Percentiles rank a stretch among this genome's conserved stretches.
Conservation (phyloP, 1,140 invertebrate genomes). For the Atta cephalotes region DNA sequence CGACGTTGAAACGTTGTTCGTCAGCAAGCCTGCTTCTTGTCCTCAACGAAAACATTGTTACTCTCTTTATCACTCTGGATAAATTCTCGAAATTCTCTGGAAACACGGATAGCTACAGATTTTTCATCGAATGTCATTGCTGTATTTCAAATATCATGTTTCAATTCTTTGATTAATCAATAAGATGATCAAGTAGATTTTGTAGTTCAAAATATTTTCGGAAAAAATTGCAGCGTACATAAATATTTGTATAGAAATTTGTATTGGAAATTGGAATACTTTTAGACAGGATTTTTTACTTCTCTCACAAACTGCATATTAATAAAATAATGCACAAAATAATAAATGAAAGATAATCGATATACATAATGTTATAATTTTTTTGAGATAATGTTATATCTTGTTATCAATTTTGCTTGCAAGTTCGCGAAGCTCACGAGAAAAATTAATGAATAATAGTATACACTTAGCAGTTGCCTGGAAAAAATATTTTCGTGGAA, state of each 20-base stretch:
- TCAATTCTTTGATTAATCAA: neutral
- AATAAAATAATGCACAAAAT: neutral
- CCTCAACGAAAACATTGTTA: slow-evolving; percentile 34
- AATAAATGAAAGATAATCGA: slow-evolving; percentile 6
- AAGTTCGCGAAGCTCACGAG: neutral
- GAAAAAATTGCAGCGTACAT: neutral
- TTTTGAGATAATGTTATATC: neutral
- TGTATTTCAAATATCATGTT: neutral
- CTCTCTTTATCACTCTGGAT: slow-evolving; percentile 24
- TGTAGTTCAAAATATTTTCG: neutral
- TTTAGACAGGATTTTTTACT: neutral
- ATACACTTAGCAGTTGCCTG: neutral
- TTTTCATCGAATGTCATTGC: neutral
- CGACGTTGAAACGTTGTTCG: slow-evolving; percentile 44
- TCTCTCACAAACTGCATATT: neutral
- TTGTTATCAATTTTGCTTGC: neutral
- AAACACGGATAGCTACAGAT: neutral
- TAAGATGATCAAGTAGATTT: neutral
- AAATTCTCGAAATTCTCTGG: slow-evolving; percentile 9
- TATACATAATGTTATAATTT: neutral
- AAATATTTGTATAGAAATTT: slow-evolving; percentile 1
- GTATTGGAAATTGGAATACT: neutral
- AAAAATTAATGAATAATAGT: neutral
- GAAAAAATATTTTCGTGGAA: neutral
- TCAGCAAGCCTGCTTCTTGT: slow-evolving; percentile 38